Base-by-base conservation (phyloP, 2,797 vertebrate species). In the Poeciliopsis presidionis region DNA sequence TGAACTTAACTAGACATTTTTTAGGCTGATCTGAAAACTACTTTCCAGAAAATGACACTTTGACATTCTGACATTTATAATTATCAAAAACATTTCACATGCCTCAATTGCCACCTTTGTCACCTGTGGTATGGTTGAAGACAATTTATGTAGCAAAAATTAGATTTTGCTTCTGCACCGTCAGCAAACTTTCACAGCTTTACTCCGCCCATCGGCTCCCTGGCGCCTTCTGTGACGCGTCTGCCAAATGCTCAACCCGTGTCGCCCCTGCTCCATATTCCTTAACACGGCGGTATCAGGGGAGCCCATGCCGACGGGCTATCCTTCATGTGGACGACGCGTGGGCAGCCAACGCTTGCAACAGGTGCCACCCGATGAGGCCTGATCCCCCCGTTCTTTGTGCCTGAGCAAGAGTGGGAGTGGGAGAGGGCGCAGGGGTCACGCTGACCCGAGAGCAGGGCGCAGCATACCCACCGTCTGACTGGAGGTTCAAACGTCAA, bases 351-450 rank as follows among this genome's bases (percentile, higher is more conserved):
- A 79, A 74, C 57, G 83, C 84, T 80, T 65, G 89, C 95, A 93
- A 95, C 95, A 94, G 94, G 95, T 96, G 94, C 91, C 91, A 90
- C 79, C 91, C 93, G 91, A 93, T 61, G 87, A 92, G 76, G 90
- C 86, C 63, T 55, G 80, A 87, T 86, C 82, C 70, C 67, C 72
- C 70, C 18, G 86, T 88, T 93, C 94, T 95, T 95, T 95, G 94
- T 94, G 93, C 90, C 85, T 41, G 88, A 90, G 84, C 76, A 69
- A 72, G 87, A 91, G 96, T 96, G 93, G 95, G 95, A 95, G 95
- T 95, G 94, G 86, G 95, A 95, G 93, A 95, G 95, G 94, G 85
- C 83, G 69, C 83, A 41, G 86, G 90, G 95, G 96, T 96, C 94
- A 92, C 8, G 18, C 72, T 89, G 93, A 94, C 93, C 91, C 70